A percentile compares a stretch with the other conserved stretches of the same genome.
Conservation (phyloP, 1,140 invertebrate genomes). For the Globodera ellingtonae region DNA sequence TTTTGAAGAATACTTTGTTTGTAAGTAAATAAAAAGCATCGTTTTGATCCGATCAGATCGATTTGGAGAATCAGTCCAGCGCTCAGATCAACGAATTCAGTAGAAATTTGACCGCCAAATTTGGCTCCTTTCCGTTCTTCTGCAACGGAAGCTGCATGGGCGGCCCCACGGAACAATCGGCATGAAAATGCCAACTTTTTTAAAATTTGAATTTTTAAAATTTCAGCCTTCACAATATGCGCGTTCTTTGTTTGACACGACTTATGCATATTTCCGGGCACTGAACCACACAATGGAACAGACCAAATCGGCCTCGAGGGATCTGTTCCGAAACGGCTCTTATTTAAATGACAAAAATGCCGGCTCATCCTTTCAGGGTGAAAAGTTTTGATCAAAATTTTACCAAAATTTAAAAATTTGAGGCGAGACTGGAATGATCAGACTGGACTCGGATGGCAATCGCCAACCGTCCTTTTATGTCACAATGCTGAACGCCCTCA, state of each 20-base stretch:
- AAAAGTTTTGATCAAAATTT: not conserved
- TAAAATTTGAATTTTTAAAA: not conserved
- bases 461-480: constrained; percentile 44
- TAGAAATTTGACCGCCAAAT: constrained; percentile 24
- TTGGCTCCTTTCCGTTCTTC: constrained; percentile 44
- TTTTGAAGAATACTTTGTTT: not conserved
- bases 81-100: constrained; percentile 36
- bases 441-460: constrained; percentile 41
- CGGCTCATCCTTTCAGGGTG: constrained; percentile 16
- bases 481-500: constrained; percentile 17
- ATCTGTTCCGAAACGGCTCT: constrained; percentile 25
- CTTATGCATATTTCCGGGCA: constrained; percentile 38
- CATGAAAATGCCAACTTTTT: not conserved
- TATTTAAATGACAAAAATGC: constrained; percentile 19
- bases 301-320: not conserved
- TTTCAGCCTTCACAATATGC: constrained; percentile 41
- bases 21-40: not conserved
- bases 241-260: constrained; percentile 40
- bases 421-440: constrained; percentile 44
- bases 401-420: constrained; percentile 16
- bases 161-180: constrained; percentile 21
- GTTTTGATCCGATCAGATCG: constrained; percentile 32
- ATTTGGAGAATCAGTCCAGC: constrained; percentile 30
- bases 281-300: constrained; percentile 40
- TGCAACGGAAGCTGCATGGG: constrained; percentile 45